Percentiles rank a stretch among this genome's conserved stretches.
Conservation (phyloP, 2,888 invertebrate genomes). For the Cheiracanthium punctorium region DNA sequence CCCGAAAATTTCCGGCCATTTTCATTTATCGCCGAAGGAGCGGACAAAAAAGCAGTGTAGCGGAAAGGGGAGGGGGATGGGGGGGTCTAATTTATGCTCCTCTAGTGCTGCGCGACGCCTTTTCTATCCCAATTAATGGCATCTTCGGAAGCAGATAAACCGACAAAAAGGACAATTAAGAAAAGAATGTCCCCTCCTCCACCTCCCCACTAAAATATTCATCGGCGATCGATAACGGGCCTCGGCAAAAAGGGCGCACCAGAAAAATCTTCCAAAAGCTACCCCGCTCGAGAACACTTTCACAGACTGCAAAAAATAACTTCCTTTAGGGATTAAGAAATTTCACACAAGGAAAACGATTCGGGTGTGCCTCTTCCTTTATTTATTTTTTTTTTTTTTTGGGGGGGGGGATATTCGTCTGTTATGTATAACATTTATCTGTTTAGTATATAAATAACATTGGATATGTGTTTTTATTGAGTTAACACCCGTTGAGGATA, state of each 20-base stretch:
- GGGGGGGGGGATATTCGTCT: too few relatives aligned
- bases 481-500: too few relatives aligned
- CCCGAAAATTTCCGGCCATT: conserved; percentile 60
- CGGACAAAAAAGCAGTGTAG: conserved; percentile 55
- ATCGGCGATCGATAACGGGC: conserved; percentile 38
- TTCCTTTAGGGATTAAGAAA: too few relatives aligned
- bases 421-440: too few relatives aligned
- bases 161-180: conserved; percentile 69
- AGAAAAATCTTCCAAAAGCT: conserved; percentile 3
- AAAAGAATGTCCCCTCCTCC: conserved; percentile 35
- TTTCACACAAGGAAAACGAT: too few relatives aligned
- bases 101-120: conserved; percentile 44
- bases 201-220: conserved; percentile 8
- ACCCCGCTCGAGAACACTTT: background rate
- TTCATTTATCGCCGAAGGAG: conserved; percentile 63
- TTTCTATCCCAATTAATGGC: conserved; percentile 68
- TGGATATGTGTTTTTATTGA: too few relatives aligned
- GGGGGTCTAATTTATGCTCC: conserved; percentile 59
- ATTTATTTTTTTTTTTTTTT: too few relatives aligned
- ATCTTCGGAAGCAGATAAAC: conserved; percentile 68
- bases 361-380: too few relatives aligned
- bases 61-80: conserved; percentile 48
- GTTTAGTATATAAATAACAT: too few relatives aligned
- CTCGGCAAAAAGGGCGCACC: conserved; percentile 26
- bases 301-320: too few relatives aligned